These are phyloP conservation scores for Nycticebus coucang DNA, from an alignment of 2,113 vertebrate species.

Conservation along the genomic window DNA sequence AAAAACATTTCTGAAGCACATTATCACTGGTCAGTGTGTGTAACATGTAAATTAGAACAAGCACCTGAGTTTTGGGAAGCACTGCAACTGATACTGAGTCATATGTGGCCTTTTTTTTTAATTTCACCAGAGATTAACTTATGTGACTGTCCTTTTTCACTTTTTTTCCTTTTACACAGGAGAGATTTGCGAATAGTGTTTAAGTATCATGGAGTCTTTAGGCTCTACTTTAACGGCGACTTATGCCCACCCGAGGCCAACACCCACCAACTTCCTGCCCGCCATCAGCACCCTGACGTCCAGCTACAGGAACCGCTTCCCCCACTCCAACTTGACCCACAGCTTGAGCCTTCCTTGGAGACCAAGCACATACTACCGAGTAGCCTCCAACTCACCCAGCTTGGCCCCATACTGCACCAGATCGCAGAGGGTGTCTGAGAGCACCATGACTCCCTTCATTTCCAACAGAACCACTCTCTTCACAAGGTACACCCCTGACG, in stretches of 20 bases:
- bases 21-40: neutral
- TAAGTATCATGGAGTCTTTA: constrained; percentile 87
- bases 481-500: constrained; percentile 90
- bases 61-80: neutral
- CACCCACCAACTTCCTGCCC: constrained; percentile 88
- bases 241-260: constrained; percentile 86
- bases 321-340: constrained; percentile 82
- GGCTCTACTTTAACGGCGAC: constrained; percentile 88
- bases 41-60: neutral
- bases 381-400: constrained; percentile 81
- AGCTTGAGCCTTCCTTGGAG: constrained; percentile 89
- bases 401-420: constrained; percentile 83
- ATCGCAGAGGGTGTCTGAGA: constrained; percentile 84
- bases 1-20: neutral
- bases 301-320: constrained; percentile 88
- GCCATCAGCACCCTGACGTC: constrained; percentile 90
- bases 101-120: neutral
- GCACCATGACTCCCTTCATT: constrained; percentile 88
- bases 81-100: neutral
- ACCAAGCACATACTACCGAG: constrained; percentile 88
- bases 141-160: neutral
- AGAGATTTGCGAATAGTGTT: neutral
- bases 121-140: neutral
- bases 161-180: constrained; percentile 61
- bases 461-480: constrained; percentile 88